phyloP scores from a whole-genome alignment of 1,140 invertebrate genomes.

The Drusus annulatus region DNA sequence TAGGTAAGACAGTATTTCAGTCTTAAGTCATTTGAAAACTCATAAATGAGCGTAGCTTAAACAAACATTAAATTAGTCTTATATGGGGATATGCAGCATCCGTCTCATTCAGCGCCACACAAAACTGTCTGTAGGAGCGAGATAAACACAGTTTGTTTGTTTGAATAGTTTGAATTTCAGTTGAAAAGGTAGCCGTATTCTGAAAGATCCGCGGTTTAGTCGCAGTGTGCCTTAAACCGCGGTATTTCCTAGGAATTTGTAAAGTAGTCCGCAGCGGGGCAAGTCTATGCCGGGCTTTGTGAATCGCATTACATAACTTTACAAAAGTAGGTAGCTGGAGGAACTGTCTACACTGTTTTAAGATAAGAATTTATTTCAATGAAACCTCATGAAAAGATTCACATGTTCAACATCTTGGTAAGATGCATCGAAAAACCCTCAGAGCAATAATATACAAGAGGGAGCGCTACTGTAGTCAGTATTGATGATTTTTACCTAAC shows the following conservation, averaged over 20 bases:
- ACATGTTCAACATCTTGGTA: no score
- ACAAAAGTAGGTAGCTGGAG: conserved; percentile 14
- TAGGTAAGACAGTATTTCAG: no score
- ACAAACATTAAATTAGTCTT: conserved; percentile 33
- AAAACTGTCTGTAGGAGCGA: background rate
- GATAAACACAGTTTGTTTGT: conserved; percentile 19
- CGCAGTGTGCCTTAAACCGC: background rate
- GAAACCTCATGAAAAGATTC: background rate
- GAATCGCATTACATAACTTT: conserved; percentile 21
- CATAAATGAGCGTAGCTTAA: conserved; percentile 6
- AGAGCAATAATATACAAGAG: no score
- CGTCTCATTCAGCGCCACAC: background rate
- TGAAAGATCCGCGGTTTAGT: conserved; percentile 18
- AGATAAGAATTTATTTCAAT: background rate
- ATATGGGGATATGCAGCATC: background rate
- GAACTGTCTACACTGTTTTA: background rate
- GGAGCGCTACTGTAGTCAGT: no score
- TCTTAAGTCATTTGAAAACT: background rate
- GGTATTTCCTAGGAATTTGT: background rate
- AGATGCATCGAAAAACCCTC: no score
- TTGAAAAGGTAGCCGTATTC: conserved; percentile 23
- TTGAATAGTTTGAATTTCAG: conserved; percentile 37
- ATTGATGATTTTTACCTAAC: no score
- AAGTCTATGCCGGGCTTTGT: background rate
- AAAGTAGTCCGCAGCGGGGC: background rate